Base-by-base conservation (phyloP, 1,140 invertebrate species). In the Hypsibius dujardini region DNA sequence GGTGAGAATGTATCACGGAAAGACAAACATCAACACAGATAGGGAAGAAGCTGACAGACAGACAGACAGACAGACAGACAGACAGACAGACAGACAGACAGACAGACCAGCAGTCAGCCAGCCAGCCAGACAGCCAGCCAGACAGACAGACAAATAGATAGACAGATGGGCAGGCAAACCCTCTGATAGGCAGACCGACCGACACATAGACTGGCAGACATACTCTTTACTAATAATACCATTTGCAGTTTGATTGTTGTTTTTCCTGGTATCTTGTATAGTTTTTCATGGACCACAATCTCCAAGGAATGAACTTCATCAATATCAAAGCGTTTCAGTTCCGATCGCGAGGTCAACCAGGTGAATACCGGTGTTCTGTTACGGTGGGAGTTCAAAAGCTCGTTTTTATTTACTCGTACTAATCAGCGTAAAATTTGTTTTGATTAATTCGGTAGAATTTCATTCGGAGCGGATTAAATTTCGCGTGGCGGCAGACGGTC, bases 241-340 rank as follows among this genome's bases (percentile, higher is more conserved):
- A n/a, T n/a, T n/a, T 28, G n/a, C 50, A 71, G 46, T 71, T 70
- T 70, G 59, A 12, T 46, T 72, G 47, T 12, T 70, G 42, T 71
- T 72, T 70, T 70, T 1, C 40, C 45, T 45, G 71, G 62, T 71
- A 56, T 73, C 46, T 70, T 73, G 78, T 76, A 14, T 89, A 96
- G 82, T 93, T 98, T 79, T 90, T 96, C 81, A 95, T 97, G 74
- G 94, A 97, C 82, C 94, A 90, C 77, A 96, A 96, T 83, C 82
- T 97, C 69, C 92, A 94, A 83, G 93, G 94, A 60, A 97, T 97
- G 95, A 95, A 91, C 79, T 84, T 88, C 77, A 84, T 96, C 73
- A 85, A 90, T 81, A 81, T 90, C 47, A 83, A 83, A 70, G 79
- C 82, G 74, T 81, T 87, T 1, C 87, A 85, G 77, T 87, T 87